Conservation (phyloP, 37 sponge, comb jelly and placozoan species). For the Mnemiopsis leidyi region DNA sequence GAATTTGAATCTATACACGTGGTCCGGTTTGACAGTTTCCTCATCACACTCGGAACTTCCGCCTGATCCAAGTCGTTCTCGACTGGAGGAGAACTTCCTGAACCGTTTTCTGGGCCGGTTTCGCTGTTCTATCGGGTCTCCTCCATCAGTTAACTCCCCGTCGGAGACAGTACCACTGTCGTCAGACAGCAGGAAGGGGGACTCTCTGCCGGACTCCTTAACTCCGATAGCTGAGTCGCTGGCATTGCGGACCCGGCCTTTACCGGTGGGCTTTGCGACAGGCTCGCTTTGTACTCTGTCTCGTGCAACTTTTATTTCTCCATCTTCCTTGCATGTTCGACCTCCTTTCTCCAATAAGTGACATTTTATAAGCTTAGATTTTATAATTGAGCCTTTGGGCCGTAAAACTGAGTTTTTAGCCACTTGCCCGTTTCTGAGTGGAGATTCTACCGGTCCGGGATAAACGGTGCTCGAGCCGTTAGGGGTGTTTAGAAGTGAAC, state of each 20-base stretch:
- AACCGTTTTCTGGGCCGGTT: constrained; percentile 29
- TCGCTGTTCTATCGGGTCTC: background rate
- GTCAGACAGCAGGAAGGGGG: constrained; percentile 3
- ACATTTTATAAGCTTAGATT: background rate
- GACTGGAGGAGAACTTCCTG: background rate
- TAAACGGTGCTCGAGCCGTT: background rate
- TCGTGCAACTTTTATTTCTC: background rate
- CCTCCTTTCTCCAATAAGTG: background rate
- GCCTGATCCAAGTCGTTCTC: constrained; percentile 48
- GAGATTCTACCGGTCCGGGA: background rate
- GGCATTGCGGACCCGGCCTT: background rate
- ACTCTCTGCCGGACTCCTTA: background rate
- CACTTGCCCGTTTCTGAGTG: background rate
- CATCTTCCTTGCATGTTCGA: background rate
- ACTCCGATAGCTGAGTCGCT: constrained; percentile 1
- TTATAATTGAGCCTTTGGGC: constrained; percentile 9
- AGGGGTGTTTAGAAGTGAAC: background rate
- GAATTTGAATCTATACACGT: constrained; percentile 62
- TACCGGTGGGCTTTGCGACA: background rate
- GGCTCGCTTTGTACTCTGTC: constrained; percentile 15
- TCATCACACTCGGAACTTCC: constrained; percentile 37
- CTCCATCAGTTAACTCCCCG: background rate
- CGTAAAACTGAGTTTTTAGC: constrained; percentile 26
- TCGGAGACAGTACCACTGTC: constrained; percentile 31
- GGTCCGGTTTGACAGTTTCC: background rate